These are phyloP conservation scores for Exaiptasia diaphana DNA, from an alignment of 64 coral and sea anemone species.

Conservation along the genomic window DNA sequence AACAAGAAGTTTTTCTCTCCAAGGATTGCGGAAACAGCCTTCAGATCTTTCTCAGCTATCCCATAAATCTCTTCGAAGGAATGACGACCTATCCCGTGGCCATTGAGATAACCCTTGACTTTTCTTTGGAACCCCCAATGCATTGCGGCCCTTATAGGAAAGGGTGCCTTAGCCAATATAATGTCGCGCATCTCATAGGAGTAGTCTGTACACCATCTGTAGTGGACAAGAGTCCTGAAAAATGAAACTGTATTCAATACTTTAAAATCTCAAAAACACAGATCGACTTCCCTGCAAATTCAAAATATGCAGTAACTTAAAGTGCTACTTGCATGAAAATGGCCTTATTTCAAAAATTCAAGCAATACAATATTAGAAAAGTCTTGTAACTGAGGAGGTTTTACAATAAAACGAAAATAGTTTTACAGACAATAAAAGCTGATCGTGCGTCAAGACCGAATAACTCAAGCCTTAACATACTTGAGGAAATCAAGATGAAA, in stretches of 20 bases:
- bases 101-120: not conserved
- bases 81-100: constrained; percentile 35
- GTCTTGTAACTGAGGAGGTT: too few relatives aligned
- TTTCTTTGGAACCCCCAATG: not conserved
- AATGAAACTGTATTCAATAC: not conserved
- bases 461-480: too few relatives aligned
- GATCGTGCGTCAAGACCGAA: too few relatives aligned
- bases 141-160: not conserved
- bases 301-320: not conserved
- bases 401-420: too few relatives aligned
- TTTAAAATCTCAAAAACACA: not conserved
- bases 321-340: too few relatives aligned
- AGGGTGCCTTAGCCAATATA: not conserved
- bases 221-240: constrained; percentile 1
- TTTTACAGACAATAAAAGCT: too few relatives aligned
- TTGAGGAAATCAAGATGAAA: too few relatives aligned
- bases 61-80: constrained; percentile 16
- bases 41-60: constrained; percentile 38
- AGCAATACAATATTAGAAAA: too few relatives aligned
- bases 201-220: not conserved
- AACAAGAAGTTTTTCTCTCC: constrained; percentile 41
- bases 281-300: not conserved
- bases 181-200: not conserved
- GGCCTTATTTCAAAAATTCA: too few relatives aligned
- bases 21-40: constrained; percentile 19